phyloP scores from a whole-genome alignment of 1,140 invertebrate genomes.

The Holotrichia oblita region DNA sequence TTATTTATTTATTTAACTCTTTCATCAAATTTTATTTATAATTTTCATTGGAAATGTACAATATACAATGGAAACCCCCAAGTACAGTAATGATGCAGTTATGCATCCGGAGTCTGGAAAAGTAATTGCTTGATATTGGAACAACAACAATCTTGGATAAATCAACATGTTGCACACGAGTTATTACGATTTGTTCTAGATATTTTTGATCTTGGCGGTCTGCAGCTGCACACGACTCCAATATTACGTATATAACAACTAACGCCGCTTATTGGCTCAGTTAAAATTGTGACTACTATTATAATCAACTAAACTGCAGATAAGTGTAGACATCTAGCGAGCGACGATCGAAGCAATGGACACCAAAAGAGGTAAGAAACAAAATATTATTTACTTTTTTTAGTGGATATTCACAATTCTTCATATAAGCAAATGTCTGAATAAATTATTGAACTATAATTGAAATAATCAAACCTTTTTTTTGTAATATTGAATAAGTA shows the following conservation, averaged over 20 bases:
- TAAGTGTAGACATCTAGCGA: not conserved
- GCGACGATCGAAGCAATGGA: not conserved
- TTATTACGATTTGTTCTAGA: constrained; percentile 9
- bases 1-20: no score
- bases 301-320: not conserved
- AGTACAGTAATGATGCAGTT: no score
- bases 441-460: not conserved
- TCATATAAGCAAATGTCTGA: no score
- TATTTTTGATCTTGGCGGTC: constrained; percentile 22
- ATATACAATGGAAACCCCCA: no score
- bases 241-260: not conserved
- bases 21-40: no score
- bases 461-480: no score
- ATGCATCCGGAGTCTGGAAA: no score
- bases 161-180: constrained; percentile 17
- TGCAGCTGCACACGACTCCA: constrained; percentile 16
- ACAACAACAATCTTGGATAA: not conserved
- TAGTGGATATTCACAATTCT: no score
- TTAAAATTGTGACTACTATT: not conserved
- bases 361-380: constrained; percentile 27
- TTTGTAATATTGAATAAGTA: no score
- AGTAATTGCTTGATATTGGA: not conserved
- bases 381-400: no score
- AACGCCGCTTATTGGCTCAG: not conserved
- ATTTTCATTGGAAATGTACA: no score